Conservation (phyloP, 2,797 vertebrate species). For the Oryzias sinensis region DNA sequence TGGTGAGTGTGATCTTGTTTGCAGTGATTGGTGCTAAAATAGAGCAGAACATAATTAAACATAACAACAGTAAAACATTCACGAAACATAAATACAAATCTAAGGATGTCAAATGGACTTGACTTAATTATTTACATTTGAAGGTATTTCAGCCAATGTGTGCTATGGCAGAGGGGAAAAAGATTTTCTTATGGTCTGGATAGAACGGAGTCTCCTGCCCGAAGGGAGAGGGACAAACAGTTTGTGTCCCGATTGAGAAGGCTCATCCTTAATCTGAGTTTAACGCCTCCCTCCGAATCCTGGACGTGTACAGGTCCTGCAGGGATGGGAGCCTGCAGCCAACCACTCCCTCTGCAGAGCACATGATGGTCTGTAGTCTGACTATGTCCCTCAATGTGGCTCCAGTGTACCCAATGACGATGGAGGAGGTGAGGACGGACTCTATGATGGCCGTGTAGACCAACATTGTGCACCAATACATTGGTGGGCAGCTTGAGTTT, state of each 20-base stretch:
- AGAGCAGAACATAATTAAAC: too few relatives aligned
- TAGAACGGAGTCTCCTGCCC: not conserved
- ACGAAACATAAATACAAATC: too few relatives aligned
- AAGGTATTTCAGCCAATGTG: too few relatives aligned
- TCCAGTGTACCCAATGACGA: not conserved
- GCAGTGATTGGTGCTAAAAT: too few relatives aligned
- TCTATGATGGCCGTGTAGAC: not conserved
- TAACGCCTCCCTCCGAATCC: not conserved
- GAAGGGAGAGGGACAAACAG: not conserved
- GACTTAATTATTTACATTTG: too few relatives aligned
- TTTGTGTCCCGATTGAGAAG: not conserved
- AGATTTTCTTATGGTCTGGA: too few relatives aligned
- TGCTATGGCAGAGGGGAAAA: too few relatives aligned
- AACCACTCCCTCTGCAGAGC: not conserved
- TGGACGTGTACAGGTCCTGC: not conserved
- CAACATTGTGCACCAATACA: not conserved
- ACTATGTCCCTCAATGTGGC: not conserved
- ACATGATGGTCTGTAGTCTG: not conserved
- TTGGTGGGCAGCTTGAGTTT: too few relatives aligned
- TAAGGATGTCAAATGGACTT: too few relatives aligned
- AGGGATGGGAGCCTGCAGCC: not conserved
- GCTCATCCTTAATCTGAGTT: not conserved
- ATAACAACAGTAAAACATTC: too few relatives aligned
- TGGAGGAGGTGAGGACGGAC: constrained; percentile 1
- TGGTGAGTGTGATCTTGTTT: too few relatives aligned